These are phyloP conservation scores for Brenthis hecate DNA, from an alignment of 2,888 invertebrate genomes.

Conservation along the genomic window DNA sequence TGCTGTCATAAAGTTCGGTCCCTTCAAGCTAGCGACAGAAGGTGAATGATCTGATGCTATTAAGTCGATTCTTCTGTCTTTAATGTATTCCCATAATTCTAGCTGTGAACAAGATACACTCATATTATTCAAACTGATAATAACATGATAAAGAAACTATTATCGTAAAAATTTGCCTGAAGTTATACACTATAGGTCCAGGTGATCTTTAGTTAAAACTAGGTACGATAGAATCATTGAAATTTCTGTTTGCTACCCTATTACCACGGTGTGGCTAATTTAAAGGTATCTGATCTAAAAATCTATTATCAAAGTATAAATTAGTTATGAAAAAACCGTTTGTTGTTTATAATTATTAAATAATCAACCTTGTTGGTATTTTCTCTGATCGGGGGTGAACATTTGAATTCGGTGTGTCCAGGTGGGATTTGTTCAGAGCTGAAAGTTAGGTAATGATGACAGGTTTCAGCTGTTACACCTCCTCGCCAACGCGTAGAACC, in stretches of 20 bases:
- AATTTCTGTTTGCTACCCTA: too few species aligned
- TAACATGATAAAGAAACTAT: background rate
- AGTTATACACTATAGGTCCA: too few species aligned
- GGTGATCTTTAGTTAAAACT: too few species aligned
- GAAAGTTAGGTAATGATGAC: slow-evolving; percentile 87
- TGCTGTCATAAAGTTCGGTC: slow-evolving; percentile 85
- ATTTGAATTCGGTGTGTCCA: slow-evolving; percentile 86
- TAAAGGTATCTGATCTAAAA: too few species aligned
- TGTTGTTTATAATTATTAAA: background rate
- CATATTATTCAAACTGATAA: background rate
- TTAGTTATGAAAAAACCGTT: too few species aligned
- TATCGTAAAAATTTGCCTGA: background rate
- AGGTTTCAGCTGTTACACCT: slow-evolving; percentile 87
- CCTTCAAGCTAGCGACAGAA: slow-evolving; percentile 84
- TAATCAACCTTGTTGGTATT: slow-evolving; percentile 78
- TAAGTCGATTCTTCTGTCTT: slow-evolving; percentile 81
- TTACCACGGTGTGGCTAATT: too few species aligned
- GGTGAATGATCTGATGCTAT: slow-evolving; percentile 87
- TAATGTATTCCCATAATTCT: slow-evolving; percentile 84
- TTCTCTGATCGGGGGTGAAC: slow-evolving; percentile 87
- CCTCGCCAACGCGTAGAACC: slow-evolving; percentile 81
- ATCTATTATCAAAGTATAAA: too few species aligned
- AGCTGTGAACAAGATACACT: slow-evolving; percentile 60
- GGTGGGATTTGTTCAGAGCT: slow-evolving; percentile 84
- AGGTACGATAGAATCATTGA: too few species aligned